Evolutionary conservation across 2,113 vertebrate species (phyloP), one percentile per base, ranked within the genome.

Genomic region (Craseonycteris thonglongyai): DNA sequence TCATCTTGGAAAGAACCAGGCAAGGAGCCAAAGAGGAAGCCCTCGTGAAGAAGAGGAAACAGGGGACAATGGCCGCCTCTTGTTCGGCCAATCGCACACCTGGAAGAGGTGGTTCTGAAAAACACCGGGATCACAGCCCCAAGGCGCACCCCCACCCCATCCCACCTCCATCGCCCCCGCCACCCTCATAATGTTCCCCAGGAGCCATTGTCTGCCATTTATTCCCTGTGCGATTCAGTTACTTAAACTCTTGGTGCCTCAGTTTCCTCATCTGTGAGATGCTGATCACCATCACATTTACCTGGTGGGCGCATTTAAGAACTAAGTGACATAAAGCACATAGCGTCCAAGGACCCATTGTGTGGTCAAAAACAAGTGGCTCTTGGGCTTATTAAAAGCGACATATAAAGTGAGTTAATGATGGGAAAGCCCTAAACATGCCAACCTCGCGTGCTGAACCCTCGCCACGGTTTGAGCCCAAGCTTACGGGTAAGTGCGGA

Each of bases 1-100:
- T 54, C 45, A 90, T 81, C 38, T 47, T 42, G 87, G 93, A 91
- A 96, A 93, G 78, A 83, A 89, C 83, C 54, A 45, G 93, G 79
- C 92, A 21, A 82, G 1, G 5, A 30, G 83, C 94, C 96, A 92
- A 79, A 69, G 40, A 74, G 76, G 42, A 74, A 92, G 8, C 30
- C n/a, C 47, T 84, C 19, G 49, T 3, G 42, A 72, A 42, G n/a
- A 66, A 42, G 93, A 58, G 68, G 2, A 49, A 78, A 49, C 40
- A 45, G 47, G 15, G 74, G 80, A 16, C 42, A 16, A 5, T 2
- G 26, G 22, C 82, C 4, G 2, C 49, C 88, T 28, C 28, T 21
- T 7, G 63, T 84, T 85, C 72, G 6, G 3, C 61, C 40, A 85
- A 26, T 49, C 63, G 65, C 47, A 74, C 63, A 59, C 58, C 15